phyloP scores from a whole-genome alignment of 2,113 vertebrate species.

The Eudyptes chrysolophus region DNA sequence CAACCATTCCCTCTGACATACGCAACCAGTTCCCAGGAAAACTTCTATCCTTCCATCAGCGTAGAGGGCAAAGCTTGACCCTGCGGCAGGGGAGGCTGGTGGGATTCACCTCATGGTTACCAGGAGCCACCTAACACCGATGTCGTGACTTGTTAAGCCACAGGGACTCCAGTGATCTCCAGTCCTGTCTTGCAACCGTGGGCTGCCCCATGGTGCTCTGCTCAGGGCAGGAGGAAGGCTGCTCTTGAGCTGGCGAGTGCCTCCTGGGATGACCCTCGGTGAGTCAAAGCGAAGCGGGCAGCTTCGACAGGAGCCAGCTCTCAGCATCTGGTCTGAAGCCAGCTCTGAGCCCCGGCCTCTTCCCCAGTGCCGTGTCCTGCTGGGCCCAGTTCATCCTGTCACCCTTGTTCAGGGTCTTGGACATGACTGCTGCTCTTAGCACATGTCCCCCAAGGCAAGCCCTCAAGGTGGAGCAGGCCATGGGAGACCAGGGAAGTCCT shows the following conservation, averaged over 20 bases:
- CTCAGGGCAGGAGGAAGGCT: background rate
- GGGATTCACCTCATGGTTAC: background rate
- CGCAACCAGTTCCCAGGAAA: background rate
- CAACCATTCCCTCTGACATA: background rate
- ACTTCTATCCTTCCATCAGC: background rate
- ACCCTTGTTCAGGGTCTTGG: background rate
- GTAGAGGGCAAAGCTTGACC: background rate
- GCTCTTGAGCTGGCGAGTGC: background rate
- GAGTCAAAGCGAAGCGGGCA: background rate
- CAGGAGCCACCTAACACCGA: background rate
- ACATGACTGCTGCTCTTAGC: background rate
- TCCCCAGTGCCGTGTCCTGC: background rate
- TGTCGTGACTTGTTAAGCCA: background rate
- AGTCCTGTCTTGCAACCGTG: background rate
- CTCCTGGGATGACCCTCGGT: background rate
- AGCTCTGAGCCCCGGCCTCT: background rate
- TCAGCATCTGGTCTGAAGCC: background rate
- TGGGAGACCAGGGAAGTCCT: background rate
- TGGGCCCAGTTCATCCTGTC: background rate
- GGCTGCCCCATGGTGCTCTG: background rate
- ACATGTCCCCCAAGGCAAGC: rapidly evolving
- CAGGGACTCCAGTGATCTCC: background rate
- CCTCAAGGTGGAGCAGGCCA: rapidly evolving
- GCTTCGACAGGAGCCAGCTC: rapidly evolving
- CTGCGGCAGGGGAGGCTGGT: background rate